Percentiles rank a stretch among this genome's conserved stretches.
Evolutionary conservation across 2,888 invertebrate genomes (phyloP).

Genomic region (Hypsopygia costalis): DNA sequence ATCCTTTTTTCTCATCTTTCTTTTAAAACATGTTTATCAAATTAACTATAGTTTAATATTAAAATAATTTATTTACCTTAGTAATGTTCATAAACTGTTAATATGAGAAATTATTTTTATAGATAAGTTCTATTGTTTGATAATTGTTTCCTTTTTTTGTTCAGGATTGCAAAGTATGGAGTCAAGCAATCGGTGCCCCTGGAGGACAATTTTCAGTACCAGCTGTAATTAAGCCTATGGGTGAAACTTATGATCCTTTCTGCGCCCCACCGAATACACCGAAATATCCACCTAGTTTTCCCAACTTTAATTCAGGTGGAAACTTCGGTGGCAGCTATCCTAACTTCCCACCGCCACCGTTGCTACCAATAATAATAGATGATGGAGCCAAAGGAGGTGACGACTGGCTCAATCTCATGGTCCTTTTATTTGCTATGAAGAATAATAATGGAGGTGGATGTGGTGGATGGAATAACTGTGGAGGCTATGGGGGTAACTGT

Average conservation of each 20-base stretch:
- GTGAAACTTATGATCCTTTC: not conserved
- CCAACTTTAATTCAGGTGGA: not conserved
- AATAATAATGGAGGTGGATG: slow-evolving; percentile 6
- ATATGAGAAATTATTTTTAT: too few species aligned
- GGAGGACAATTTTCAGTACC: slow-evolving; percentile 9
- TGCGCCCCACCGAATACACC: not conserved
- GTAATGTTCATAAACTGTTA: too few species aligned
- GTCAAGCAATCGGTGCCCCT: not conserved
- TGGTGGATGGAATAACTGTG: slow-evolving; percentile 1
- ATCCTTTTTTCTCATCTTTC: too few species aligned
- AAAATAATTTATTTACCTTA: too few species aligned
- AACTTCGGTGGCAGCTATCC: not conserved
- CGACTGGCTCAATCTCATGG: slow-evolving; percentile 8
- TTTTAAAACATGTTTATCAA: too few species aligned
- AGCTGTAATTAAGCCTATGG: slow-evolving; percentile 10
- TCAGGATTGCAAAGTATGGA: slow-evolving; percentile 4
- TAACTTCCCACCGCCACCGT: slow-evolving; percentile 2
- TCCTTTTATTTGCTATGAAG: slow-evolving; percentile 14
- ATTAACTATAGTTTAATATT: too few species aligned
- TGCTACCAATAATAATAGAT: slow-evolving; percentile 12
- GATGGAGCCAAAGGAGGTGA: slow-evolving; percentile 1
- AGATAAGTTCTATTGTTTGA: too few species aligned
- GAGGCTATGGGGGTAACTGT: slow-evolving; percentile 1
- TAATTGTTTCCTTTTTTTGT: not conserved
- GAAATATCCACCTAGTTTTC: slow-evolving; percentile 1